Conservation (phyloP, 2,113 vertebrate species). For the Sceloporus tristichus region DNA sequence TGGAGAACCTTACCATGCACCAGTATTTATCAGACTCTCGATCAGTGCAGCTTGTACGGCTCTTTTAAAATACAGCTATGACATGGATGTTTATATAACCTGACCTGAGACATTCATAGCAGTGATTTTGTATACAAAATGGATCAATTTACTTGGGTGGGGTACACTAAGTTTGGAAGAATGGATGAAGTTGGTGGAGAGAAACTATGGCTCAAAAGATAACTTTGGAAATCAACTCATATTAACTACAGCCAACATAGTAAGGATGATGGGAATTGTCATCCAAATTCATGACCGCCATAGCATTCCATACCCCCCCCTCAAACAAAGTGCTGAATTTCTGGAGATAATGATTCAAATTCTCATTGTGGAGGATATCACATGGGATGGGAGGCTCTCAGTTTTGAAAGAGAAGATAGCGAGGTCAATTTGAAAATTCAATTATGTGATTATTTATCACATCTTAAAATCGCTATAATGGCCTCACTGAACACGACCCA, state of each 20-base stretch:
- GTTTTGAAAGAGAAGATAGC: too few relatives aligned
- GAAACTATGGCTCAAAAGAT: not conserved
- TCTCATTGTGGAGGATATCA: too few relatives aligned
- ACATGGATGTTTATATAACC: not conserved
- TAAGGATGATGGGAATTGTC: not conserved
- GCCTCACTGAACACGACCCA: too few relatives aligned
- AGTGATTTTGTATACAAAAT: not conserved
- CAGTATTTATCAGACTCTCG: not conserved
- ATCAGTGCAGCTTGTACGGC: not conserved
- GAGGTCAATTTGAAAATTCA: too few relatives aligned
- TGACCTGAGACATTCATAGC: not conserved
- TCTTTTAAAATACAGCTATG: not conserved
- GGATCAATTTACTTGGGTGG: not conserved
- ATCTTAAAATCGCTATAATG: too few relatives aligned
- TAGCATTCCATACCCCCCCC: not conserved
- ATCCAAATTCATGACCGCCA: not conserved
- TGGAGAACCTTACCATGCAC: not conserved
- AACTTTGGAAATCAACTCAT: not conserved
- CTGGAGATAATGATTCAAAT: not conserved
- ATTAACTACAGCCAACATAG: not conserved
- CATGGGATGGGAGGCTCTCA: too few relatives aligned
- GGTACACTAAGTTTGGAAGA: not conserved
- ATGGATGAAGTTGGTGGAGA: not conserved
- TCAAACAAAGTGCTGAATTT: not conserved
- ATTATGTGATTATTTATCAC: too few relatives aligned